These are phyloP conservation scores for Drosophila ezoana DNA, from an alignment of 2,888 invertebrate species.

Conservation along the genomic window DNA sequence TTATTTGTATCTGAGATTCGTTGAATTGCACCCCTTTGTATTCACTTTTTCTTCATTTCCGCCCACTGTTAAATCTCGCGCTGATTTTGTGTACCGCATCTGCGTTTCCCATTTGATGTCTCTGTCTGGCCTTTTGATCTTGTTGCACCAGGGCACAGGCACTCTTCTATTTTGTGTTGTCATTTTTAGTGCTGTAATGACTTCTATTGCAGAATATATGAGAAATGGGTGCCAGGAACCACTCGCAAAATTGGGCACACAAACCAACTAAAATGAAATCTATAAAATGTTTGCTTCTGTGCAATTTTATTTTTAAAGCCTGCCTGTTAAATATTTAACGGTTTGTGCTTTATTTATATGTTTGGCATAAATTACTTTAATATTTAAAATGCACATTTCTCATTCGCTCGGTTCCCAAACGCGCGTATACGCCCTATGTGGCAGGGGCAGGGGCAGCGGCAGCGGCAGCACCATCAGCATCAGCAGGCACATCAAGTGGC, in stretches of 20 bases:
- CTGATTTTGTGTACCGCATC: conserved; percentile 37
- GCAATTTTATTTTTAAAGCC: conserved; percentile 6
- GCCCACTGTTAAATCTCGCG: conserved; percentile 40
- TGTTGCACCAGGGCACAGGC: conserved; percentile 19
- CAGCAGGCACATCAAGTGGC: conserved; percentile 73
- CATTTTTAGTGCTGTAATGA: conserved; percentile 45
- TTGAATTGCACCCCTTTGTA: too few relatives aligned
- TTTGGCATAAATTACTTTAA: conserved; percentile 66
- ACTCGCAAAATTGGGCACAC: not conserved
- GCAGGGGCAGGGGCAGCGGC: conserved; percentile 20
- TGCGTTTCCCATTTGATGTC: conserved; percentile 56
- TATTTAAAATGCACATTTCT: conserved; percentile 70
- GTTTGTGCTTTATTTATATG: conserved; percentile 40
- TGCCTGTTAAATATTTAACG: conserved; percentile 46
- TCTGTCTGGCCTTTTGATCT: conserved; percentile 69
- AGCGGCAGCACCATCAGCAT: conserved; percentile 22
- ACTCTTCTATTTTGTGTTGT: conserved; percentile 21
- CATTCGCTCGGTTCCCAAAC: conserved; percentile 33
- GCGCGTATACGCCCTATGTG: conserved; percentile 78
- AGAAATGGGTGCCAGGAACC: conserved; percentile 9
- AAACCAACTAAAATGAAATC: conserved; percentile 5
- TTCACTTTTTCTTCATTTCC: not conserved
- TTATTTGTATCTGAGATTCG: too few relatives aligned
- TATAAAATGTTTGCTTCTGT: conserved; percentile 3
- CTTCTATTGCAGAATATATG: conserved; percentile 33